phyloP scores from a whole-genome alignment of 2,797 vertebrate species.

The Lindbergichthys nudifrons region DNA sequence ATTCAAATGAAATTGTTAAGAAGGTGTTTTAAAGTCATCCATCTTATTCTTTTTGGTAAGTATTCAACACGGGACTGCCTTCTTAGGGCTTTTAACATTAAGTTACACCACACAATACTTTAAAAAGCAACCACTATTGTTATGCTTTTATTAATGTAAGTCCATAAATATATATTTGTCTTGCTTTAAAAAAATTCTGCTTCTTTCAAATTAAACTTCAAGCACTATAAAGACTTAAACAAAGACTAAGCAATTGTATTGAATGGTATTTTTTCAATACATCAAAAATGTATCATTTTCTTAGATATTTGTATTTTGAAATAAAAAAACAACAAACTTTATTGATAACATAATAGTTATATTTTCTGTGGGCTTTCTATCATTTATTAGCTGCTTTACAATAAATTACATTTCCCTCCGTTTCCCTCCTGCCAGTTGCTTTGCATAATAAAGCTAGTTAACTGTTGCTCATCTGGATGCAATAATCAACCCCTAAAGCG shows the following conservation, averaged over 20 bases:
- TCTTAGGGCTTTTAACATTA: not conserved
- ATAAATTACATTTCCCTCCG: not conserved
- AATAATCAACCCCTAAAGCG: conserved; percentile 24
- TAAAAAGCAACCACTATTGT: not conserved
- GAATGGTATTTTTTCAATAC: not conserved
- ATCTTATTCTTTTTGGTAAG: not conserved
- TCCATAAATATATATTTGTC: not conserved
- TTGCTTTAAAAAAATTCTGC: not conserved
- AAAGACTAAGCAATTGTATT: not conserved
- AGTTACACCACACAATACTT: not conserved
- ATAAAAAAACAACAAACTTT: not conserved
- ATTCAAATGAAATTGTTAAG: no score
- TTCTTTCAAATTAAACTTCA: not conserved
- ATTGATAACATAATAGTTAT: not conserved
- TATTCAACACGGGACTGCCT: not conserved
- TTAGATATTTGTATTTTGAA: not conserved
- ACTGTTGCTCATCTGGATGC: conserved; percentile 9
- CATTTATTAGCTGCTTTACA: not conserved
- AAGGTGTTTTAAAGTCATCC: not conserved
- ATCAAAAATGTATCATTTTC: not conserved
- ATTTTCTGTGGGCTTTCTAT: not conserved
- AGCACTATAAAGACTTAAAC: not conserved
- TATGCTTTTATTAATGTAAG: not conserved
- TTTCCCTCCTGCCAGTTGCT: not conserved
- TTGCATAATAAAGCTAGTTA: conserved; percentile 11